A percentile compares a stretch with the other conserved stretches of the same genome.
phyloP scores from a whole-genome alignment of 2,888 invertebrate genomes.

The Orchestes rusci region DNA sequence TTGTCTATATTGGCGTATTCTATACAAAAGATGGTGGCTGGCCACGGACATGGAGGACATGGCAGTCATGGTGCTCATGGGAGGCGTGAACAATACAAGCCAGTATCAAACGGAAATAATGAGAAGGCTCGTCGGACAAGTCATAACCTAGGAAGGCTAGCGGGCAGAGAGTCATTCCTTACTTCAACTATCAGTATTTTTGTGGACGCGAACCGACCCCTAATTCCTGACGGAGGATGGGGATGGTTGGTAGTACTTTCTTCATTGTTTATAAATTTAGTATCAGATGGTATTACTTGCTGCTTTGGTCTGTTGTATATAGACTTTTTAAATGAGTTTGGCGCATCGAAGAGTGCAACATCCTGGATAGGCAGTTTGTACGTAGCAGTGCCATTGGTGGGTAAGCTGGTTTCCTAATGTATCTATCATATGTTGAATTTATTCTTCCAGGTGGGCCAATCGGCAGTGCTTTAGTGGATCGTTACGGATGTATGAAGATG shows the following conservation, averaged over 20 bases:
- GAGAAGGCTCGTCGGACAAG: constrained; percentile 10
- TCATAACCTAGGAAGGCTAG: constrained; percentile 22
- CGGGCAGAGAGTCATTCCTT: constrained; percentile 29
- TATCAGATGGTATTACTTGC: constrained; percentile 90
- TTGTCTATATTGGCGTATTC: too few relatives aligned
- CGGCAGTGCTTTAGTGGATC: constrained; percentile 77
- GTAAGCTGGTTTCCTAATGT: constrained; percentile 17
- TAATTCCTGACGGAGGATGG: constrained; percentile 77
- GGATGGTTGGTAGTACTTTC: constrained; percentile 86
- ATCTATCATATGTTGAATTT: constrained; percentile 34
- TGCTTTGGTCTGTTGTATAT: constrained; percentile 86
- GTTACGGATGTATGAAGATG: constrained; percentile 56
- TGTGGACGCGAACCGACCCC: constrained; percentile 41
- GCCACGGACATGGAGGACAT: constrained; percentile 13
- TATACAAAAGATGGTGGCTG: constrained; percentile 11
- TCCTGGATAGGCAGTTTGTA: constrained; percentile 46
- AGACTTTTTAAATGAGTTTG: constrained; percentile 56
- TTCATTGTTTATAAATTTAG: constrained; percentile 77
- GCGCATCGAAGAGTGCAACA: constrained; percentile 56
- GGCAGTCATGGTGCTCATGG: constrained; percentile 11
- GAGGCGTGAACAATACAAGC: constrained; percentile 11
- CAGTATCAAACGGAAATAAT: constrained; percentile 7
- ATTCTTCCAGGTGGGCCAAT: constrained; percentile 51
- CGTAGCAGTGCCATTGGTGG: constrained; percentile 56
- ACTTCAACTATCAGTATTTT: constrained; percentile 29